A percentile compares a stretch with the other conserved stretches of the same genome.
Evolutionary conservation across 35 echinoderm and acorn worm genomes (phyloP).

Genomic region (Diadema setosum): DNA sequence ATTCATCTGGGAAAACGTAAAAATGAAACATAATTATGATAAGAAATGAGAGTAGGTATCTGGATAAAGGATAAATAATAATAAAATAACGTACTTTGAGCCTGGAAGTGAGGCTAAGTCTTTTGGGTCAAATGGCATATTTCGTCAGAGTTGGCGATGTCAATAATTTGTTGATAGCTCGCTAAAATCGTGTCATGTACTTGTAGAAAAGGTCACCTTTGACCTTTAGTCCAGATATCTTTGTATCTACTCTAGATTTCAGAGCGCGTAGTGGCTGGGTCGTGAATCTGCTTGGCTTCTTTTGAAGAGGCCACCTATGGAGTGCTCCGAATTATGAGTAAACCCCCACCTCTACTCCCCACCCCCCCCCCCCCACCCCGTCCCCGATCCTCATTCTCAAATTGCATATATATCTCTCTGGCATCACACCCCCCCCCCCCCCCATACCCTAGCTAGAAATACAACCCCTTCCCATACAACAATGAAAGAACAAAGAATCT

Average conservation of each 20-base stretch:
- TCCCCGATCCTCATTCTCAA: not conserved
- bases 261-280: not conserved
- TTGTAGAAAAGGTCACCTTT: not conserved
- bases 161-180: not conserved
- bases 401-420: not conserved
- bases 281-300: not conserved
- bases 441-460: too few species aligned
- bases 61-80: too few species aligned
- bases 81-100: too few species aligned
- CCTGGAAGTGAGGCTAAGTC: too few species aligned
- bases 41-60: too few species aligned
- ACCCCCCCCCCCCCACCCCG: not conserved
- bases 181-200: not conserved
- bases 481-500: too few species aligned
- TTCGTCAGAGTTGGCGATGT: too few species aligned
- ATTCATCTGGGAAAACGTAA: too few species aligned
- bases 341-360: not conserved
- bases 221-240: constrained; percentile 1
- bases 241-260: constrained; percentile 7
- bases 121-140: too few species aligned
- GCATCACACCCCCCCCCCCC: not conserved
- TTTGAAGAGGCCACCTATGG: not conserved
- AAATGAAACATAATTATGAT: too few species aligned
- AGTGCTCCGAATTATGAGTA: not conserved
- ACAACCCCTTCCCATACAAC: too few species aligned